phyloP scores from a whole-genome alignment of 2,888 invertebrate genomes.

The Peribatodes rhomboidaria region DNA sequence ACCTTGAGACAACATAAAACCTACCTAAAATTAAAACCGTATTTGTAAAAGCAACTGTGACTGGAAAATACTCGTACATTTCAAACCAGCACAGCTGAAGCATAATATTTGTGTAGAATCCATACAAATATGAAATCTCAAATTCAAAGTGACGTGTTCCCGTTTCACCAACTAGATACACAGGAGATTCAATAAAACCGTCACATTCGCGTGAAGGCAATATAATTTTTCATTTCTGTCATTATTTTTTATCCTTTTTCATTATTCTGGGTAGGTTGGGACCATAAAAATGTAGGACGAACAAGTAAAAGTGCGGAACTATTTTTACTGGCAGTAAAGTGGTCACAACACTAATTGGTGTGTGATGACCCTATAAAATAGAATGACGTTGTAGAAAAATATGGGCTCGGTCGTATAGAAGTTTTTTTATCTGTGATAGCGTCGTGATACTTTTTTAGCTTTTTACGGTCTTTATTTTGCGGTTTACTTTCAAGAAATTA shows the following conservation, averaged over 20 bases:
- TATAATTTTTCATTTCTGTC: slow-evolving; percentile 43
- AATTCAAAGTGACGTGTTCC: slow-evolving; percentile 36
- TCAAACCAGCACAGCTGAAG: slow-evolving; percentile 1
- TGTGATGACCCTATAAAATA: slow-evolving; percentile 56
- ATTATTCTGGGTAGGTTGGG: slow-evolving; percentile 44
- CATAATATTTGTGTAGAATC: slow-evolving; percentile 30
- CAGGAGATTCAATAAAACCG: slow-evolving; percentile 35
- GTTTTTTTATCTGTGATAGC: slow-evolving; percentile 24
- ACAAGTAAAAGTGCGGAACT: slow-evolving; percentile 53
- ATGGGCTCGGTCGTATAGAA: slow-evolving; percentile 36
- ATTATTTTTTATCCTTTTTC: slow-evolving; percentile 33
- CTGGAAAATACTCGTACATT: slow-evolving; percentile 4
- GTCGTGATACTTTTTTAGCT: slow-evolving; percentile 7
- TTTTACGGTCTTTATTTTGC: not conserved
- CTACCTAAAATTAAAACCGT: too few relatives aligned
- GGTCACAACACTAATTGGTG: slow-evolving; percentile 59
- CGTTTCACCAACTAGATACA: slow-evolving; percentile 14
- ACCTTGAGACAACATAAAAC: not conserved
- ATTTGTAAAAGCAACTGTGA: not conserved
- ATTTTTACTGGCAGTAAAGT: slow-evolving; percentile 63
- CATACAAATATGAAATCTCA: slow-evolving; percentile 31
- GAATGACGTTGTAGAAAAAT: slow-evolving; percentile 44
- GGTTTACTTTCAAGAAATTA: not conserved
- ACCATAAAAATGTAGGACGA: slow-evolving; percentile 57
- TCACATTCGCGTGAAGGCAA: slow-evolving; percentile 24